Percentiles rank a stretch among this genome's conserved stretches.
Evolutionary conservation across 2,113 vertebrate genomes (phyloP).

Genomic region (Calypte anna): DNA sequence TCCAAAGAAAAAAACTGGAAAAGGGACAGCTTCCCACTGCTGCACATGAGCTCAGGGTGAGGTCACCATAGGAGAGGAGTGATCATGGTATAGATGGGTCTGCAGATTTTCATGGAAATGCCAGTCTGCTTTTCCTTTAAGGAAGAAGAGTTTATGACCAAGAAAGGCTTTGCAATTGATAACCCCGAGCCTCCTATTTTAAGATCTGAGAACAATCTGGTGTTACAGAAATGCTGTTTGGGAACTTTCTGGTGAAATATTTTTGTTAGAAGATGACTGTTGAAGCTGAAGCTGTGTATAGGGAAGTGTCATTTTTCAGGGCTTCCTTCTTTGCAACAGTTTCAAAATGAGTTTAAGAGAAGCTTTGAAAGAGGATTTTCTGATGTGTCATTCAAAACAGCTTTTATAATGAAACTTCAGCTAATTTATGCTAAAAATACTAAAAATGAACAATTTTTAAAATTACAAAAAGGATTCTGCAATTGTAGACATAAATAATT

Average conservation of each 20-base stretch:
- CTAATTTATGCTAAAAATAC: not conserved
- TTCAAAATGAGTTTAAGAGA: not conserved
- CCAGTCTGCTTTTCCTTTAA: not conserved
- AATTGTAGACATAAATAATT: not conserved
- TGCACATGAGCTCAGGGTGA: not conserved
- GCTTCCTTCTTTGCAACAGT: not conserved
- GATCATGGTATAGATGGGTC: rapidly evolving
- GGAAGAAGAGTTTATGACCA: not conserved
- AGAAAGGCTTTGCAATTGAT: not conserved
- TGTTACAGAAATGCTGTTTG: not conserved
- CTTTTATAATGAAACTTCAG: not conserved
- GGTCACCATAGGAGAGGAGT: rapidly evolving
- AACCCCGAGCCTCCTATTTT: not conserved
- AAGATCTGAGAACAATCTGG: not conserved
- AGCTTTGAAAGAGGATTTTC: not conserved
- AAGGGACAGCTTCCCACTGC: not conserved
- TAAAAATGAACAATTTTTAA: not conserved
- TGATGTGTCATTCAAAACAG: not conserved
- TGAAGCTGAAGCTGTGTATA: not conserved
- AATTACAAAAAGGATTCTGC: not conserved
- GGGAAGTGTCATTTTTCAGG: not conserved
- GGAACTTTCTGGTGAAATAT: not conserved
- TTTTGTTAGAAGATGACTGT: not conserved
- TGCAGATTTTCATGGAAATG: not conserved
- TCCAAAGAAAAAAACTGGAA: not conserved